A percentile compares a stretch with the other conserved stretches of the same genome.
phyloP scores from a whole-genome alignment of 2,888 invertebrate species.

The Ophonus ardosiacus region DNA sequence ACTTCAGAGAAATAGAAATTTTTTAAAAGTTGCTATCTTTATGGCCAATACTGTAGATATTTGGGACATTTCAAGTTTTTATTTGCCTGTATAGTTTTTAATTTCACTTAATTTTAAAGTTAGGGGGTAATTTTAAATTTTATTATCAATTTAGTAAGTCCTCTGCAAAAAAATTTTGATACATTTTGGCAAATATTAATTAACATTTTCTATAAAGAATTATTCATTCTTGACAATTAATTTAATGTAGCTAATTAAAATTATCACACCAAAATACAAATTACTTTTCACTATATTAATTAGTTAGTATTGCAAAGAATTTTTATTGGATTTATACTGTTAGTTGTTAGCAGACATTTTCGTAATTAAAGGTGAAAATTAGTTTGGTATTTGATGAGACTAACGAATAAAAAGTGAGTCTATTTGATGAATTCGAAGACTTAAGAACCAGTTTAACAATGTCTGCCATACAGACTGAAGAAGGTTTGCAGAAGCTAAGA shows the following conservation, averaged over 20 bases:
- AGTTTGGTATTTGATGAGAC: not conserved
- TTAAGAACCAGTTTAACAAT: not conserved
- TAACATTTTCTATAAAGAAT: too few species aligned
- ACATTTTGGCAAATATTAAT: too few species aligned
- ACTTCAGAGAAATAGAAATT: too few species aligned
- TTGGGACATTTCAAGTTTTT: too few species aligned
- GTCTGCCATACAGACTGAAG: not conserved
- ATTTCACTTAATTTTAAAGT: too few species aligned
- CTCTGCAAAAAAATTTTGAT: not conserved
- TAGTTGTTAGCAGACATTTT: not conserved
- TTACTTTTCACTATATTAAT: not conserved
- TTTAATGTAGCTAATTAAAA: not conserved
- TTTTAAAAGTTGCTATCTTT: too few species aligned
- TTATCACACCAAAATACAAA: not conserved
- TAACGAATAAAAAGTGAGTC: not conserved
- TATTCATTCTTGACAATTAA: not conserved
- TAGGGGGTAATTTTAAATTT: too few species aligned
- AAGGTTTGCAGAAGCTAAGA: not conserved
- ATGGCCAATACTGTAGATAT: too few species aligned
- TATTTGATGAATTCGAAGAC: not conserved
- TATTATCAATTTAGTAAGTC: too few species aligned
- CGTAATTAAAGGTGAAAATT: conserved; percentile 7
- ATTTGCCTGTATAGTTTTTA: too few species aligned
- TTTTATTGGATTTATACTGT: not conserved
- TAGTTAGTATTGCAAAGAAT: not conserved